Evolutionary conservation across 2,113 vertebrate genomes (phyloP).

Genomic region (Eptatretus burgeri): DNA sequence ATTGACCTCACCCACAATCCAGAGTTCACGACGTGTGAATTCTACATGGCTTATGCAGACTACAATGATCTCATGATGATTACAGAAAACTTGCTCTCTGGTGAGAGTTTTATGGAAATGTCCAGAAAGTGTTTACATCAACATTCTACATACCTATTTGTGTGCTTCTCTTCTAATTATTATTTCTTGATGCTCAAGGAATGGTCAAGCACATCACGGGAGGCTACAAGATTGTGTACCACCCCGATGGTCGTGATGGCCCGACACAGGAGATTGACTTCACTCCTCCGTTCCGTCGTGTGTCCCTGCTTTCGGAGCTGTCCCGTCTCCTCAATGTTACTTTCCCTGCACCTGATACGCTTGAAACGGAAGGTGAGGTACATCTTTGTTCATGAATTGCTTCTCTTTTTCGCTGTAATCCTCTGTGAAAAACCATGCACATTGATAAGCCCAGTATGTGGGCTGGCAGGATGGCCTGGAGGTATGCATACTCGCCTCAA

Average conservation of each 20-base stretch:
- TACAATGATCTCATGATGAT: conserved; percentile 84
- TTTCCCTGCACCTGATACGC: conserved; percentile 31
- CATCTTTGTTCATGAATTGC: no score
- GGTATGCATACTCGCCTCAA: no score
- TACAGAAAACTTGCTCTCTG: conserved; percentile 71
- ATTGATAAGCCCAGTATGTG: no score
- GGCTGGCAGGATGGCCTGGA: no score
- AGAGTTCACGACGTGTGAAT: conserved; percentile 94
- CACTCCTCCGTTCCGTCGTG: conserved; percentile 59
- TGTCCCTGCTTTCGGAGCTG: conserved; percentile 56
- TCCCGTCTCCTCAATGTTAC: conserved; percentile 46
- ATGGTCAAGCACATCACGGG: conserved; percentile 79
- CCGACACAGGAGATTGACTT: conserved; percentile 52
- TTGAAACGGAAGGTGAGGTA: conserved; percentile 28
- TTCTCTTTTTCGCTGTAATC: no score
- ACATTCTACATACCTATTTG: no score
- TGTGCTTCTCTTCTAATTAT: neutral
- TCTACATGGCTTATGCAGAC: conserved; percentile 97
- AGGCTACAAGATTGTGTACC: conserved; percentile 48
- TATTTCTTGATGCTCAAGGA: conserved; percentile 20
- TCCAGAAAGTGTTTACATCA: no score
- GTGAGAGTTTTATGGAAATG: conserved; percentile 15
- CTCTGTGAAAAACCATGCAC: no score
- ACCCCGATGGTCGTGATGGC: conserved; percentile 66
- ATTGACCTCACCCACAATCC: conserved; percentile 95